Base-by-base conservation (phyloP, 2,797 vertebrate genomes). In the Cetoscarus ocellatus region DNA sequence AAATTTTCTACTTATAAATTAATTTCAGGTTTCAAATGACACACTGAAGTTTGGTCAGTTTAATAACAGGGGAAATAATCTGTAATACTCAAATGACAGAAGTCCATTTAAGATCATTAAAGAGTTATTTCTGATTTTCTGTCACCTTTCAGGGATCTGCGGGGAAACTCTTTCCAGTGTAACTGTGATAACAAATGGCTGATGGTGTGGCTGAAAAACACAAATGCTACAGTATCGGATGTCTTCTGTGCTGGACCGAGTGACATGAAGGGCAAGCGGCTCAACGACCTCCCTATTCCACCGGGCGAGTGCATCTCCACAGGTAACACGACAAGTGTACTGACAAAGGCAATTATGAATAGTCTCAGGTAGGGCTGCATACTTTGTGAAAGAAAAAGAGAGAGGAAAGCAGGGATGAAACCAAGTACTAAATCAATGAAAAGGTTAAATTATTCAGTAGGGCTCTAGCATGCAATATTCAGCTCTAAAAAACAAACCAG, bases 121-220 rank as follows among this genome's bases (percentile, higher is more conserved):
- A 39, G 7, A 39, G 7, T 39, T 39, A 7, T 10, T 7, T 39
- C 38, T 7, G 3, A 39, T 39, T 7, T 39, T 39, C 7, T 39
- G 38, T 34, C 19, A 10, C 51, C 35, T 86, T 9, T 17, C 34
- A 99, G 98, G 86, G 98, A 99, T 90, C 94, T 99, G 91, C 94
- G 98, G 88, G 98, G 97, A 72, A 99, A 99, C 93, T 93, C 92
- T 67, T 98, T 99, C 87, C 96, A 98, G 87, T 99, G 98, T 90
- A 96, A 94, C 83, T 99, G 98, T 91, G 96, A 97, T 91, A 96
- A 96, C 86, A 97, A 98, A 92, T 99, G 98, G 98, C 86, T 99
- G 90, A 98, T 98, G 94, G 92, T 92, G 61, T 99, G 98, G 98
- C 88, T 99, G 93, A 98, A 96, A 94, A 97, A 95, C 95, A 99